phyloP scores from a whole-genome alignment of 2,888 invertebrate genomes.

The Netelia inedita region DNA sequence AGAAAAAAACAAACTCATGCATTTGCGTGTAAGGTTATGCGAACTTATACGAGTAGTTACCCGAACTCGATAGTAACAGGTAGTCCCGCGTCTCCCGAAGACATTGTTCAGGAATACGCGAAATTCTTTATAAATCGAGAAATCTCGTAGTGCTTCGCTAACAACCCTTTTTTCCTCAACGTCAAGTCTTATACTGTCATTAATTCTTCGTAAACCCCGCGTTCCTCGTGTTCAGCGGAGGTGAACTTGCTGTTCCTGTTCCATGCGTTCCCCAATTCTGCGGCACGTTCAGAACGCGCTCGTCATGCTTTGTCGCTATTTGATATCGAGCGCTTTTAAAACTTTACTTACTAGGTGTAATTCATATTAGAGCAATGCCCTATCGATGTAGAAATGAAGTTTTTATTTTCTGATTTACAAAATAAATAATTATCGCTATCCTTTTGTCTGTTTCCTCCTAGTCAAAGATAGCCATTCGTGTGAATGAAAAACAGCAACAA shows the following conservation, averaged over 20 bases:
- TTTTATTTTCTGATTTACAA: neutral
- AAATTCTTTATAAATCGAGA: neutral
- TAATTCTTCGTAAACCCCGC: slow-evolving; percentile 50
- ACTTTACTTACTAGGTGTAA: neutral
- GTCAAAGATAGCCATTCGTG: neutral
- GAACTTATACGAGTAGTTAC: slow-evolving; percentile 70
- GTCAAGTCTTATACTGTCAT: slow-evolving; percentile 21
- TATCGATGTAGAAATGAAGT: neutral
- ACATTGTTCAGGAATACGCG: slow-evolving; percentile 66
- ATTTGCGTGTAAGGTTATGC: slow-evolving; percentile 22
- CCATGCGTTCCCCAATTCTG: slow-evolving; percentile 35
- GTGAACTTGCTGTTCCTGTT: slow-evolving; percentile 43
- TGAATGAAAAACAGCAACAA: slow-evolving; percentile 2
- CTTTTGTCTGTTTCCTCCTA: neutral
- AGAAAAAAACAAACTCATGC: slow-evolving; percentile 70
- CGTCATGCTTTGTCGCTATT: neutral
- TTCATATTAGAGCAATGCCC: neutral
- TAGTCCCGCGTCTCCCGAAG: slow-evolving; percentile 57
- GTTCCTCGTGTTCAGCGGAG: slow-evolving; percentile 51
- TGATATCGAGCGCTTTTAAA: neutral
- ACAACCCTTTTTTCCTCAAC: slow-evolving; percentile 10
- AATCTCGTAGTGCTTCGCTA: neutral
- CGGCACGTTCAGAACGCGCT: slow-evolving; percentile 12
- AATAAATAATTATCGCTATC: neutral
- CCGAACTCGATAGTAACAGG: slow-evolving; percentile 79